A percentile compares a stretch with the other conserved stretches of the same genome.
phyloP scores from a whole-genome alignment of 2,797 vertebrate genomes.

The Gorsachius magnificus region DNA sequence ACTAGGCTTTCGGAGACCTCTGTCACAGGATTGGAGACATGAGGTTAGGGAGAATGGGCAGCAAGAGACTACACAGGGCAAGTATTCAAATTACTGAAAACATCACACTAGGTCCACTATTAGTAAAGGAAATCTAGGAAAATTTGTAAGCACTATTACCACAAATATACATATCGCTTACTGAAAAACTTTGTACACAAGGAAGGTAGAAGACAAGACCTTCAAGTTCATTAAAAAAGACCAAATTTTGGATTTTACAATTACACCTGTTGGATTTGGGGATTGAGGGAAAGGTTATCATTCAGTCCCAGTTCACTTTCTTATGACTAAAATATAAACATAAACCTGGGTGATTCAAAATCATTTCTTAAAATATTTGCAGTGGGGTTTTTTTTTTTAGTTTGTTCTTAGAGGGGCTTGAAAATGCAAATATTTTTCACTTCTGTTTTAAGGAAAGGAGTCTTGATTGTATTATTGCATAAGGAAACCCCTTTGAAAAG shows the following conservation, averaged over 20 bases:
- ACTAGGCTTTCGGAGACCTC: not conserved
- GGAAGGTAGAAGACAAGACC: not conserved
- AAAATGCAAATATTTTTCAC: not conserved
- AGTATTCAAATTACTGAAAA: not conserved
- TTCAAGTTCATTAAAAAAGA: not conserved
- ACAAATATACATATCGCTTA: not conserved
- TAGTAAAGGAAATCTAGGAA: not conserved
- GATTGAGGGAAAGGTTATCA: not conserved
- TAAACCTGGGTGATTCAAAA: not conserved
- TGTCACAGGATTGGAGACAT: not conserved
- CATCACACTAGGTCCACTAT: not conserved
- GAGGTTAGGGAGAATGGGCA: not conserved
- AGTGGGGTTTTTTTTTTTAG: not conserved
- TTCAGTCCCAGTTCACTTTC: not conserved
- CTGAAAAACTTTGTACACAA: not conserved
- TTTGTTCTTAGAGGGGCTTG: not conserved
- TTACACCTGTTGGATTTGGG: not conserved
- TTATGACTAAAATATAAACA: not conserved
- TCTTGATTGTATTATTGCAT: not conserved
- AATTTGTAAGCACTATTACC: not conserved
- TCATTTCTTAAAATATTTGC: not conserved
- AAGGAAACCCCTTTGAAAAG: not conserved
- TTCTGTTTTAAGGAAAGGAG: not conserved
- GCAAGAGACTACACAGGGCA: not conserved
- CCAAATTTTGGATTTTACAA: not conserved